These are phyloP conservation scores for Brachycybe producta DNA, from an alignment of 2,888 invertebrate genomes.

Conservation along the genomic window DNA sequence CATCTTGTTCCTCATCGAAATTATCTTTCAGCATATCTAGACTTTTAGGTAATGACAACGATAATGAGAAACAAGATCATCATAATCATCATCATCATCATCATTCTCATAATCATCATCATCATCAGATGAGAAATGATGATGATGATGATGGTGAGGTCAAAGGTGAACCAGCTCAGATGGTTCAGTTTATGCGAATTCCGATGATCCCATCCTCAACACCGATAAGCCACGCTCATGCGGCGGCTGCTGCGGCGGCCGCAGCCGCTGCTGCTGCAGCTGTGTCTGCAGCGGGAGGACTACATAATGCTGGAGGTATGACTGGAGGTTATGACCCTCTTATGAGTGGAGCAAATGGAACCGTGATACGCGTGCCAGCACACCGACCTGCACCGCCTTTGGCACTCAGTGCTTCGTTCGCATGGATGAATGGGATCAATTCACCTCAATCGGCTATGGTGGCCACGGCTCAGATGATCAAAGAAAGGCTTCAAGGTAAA, in stretches of 20 bases:
- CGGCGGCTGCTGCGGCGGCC: conserved; percentile 10
- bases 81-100: too few relatives aligned
- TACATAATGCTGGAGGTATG: conserved; percentile 12
- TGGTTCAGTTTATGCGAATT: background rate
- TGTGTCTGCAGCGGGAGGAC: too few relatives aligned
- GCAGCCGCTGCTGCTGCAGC: conserved; percentile 14
- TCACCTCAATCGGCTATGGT: conserved; percentile 42
- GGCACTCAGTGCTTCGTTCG: conserved; percentile 31
- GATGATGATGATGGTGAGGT: conserved; percentile 38
- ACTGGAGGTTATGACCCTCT: conserved; percentile 18
- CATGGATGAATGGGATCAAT: conserved; percentile 19
- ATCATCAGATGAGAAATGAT: too few relatives aligned
- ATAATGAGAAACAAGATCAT: conserved; percentile 1
- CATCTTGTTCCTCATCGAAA: background rate
- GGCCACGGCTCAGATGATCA: conserved; percentile 68
- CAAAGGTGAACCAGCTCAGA: conserved; percentile 15
- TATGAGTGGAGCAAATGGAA: conserved; percentile 23
- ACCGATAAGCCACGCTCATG: background rate
- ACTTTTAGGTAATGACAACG: conserved; percentile 44
- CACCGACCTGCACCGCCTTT: conserved; percentile 60
- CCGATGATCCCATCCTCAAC: conserved; percentile 10
- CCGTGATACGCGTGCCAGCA: conserved; percentile 35
- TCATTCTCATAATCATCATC: too few relatives aligned
- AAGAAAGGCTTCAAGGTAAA: conserved; percentile 69
- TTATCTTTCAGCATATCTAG: conserved; percentile 70